Conservation (phyloP, 92 coral and sea anemone species). For the Paramuricea clavata region DNA sequence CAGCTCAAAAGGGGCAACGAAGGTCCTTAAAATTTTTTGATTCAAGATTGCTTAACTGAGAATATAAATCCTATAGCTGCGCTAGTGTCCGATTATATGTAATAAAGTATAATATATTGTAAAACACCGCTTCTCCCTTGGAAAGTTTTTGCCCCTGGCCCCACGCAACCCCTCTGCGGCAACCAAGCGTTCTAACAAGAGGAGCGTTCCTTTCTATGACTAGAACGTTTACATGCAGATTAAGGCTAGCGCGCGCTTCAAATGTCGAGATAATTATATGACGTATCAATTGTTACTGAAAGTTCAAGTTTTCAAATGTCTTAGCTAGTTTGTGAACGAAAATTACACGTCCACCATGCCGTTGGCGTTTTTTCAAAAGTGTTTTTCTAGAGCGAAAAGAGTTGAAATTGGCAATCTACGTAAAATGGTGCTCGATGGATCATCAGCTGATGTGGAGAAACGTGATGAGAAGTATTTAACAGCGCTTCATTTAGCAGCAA, state of each 20-base stretch:
- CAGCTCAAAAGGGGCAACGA: no score
- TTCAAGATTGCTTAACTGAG: no score
- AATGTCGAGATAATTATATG: constrained; percentile 3
- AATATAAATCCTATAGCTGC: no score
- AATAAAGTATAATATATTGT: no score
- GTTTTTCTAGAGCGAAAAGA: constrained; percentile 22
- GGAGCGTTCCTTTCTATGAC: no score
- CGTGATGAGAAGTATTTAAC: constrained; percentile 74
- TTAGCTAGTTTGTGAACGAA: not conserved
- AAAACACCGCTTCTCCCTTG: no score
- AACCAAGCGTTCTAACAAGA: no score
- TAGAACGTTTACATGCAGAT: no score
- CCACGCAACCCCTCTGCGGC: no score
- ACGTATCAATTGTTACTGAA: not conserved
- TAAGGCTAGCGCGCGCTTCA: not conserved
- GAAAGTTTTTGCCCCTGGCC: no score
- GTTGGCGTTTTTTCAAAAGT: constrained; percentile 3
- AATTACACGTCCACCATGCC: constrained; percentile 4
- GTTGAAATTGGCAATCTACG: constrained; percentile 22
- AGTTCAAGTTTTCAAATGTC: not conserved
- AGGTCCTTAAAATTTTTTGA: no score
- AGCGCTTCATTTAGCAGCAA: constrained; percentile 79
- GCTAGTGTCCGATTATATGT: no score
- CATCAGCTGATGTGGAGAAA: constrained; percentile 28
- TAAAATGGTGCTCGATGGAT: constrained; percentile 26